phyloP scores from a whole-genome alignment of 1,140 invertebrate genomes.

The Linepithema humile region DNA sequence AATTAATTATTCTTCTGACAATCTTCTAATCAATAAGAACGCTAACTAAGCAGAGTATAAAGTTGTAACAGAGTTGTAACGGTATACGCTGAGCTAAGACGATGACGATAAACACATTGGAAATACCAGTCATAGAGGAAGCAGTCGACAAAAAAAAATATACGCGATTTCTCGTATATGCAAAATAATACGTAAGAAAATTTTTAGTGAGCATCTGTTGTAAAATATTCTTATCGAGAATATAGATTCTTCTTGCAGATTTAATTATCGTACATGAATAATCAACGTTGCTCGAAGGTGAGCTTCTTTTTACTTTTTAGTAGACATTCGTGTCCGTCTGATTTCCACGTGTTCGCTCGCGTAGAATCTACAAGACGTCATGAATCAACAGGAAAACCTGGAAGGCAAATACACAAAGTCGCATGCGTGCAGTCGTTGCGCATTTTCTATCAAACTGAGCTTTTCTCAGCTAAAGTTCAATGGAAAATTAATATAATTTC shows the following conservation, averaged over 20 bases:
- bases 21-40: neutral
- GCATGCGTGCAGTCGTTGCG: neutral
- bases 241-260: neutral
- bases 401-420: neutral
- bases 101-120: slow-evolving; percentile 22
- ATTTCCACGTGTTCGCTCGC: neutral
- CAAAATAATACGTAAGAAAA: neutral
- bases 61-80: slow-evolving; percentile 6
- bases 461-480: neutral
- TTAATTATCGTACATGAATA: neutral
- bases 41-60: neutral
- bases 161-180: neutral
- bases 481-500: too few relatives aligned
- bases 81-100: neutral
- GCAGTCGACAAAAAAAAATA: neutral
- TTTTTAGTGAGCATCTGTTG: neutral
- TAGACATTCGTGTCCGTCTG: neutral
- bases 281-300: slow-evolving; percentile 11
- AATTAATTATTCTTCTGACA: neutral
- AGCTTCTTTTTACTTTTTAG: slow-evolving; percentile 36
- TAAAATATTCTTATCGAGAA: slow-evolving; percentile 4
- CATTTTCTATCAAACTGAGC: neutral
- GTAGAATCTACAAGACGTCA: neutral
- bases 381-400: neutral
- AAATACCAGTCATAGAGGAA: slow-evolving; percentile 9